Evolutionary conservation across 2,113 vertebrate genomes (phyloP).

Genomic region (Cygnus buccinator): DNA sequence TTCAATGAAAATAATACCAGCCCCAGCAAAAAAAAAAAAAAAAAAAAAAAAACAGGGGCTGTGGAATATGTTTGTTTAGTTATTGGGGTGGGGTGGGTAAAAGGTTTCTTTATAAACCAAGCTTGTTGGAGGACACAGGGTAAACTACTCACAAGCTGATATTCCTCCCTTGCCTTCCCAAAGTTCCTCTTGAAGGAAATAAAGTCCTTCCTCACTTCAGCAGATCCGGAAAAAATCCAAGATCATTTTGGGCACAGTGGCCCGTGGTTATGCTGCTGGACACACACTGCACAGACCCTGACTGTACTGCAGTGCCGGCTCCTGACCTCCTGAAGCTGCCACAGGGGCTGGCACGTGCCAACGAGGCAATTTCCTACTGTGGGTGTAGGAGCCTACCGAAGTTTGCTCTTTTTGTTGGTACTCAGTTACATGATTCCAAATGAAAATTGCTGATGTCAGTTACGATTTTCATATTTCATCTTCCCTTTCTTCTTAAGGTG

Average conservation of each 20-base stretch:
- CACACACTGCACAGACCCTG: rapidly evolving
- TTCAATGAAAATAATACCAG: rapidly evolving
- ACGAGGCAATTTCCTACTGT: too few relatives aligned
- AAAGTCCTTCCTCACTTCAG: rapidly evolving
- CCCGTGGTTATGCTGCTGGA: background rate
- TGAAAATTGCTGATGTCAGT: rapidly evolving
- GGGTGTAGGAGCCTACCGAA: background rate
- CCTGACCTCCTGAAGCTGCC: too few relatives aligned
- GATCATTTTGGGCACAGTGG: background rate
- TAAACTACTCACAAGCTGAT: rapidly evolving
- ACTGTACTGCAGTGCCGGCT: rapidly evolving
- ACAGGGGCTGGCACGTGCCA: too few relatives aligned
- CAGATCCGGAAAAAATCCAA: background rate
- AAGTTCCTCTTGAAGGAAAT: background rate
- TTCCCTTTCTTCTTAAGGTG: conserved; percentile 63
- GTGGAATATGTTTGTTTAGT: rapidly evolving
- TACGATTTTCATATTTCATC: rapidly evolving
- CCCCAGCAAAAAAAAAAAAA: rapidly evolving
- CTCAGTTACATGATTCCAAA: too few relatives aligned
- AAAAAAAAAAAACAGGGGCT: rapidly evolving
- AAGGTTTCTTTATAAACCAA: rapidly evolving
- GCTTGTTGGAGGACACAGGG: background rate
- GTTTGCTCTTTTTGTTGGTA: background rate
- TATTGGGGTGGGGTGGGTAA: background rate
- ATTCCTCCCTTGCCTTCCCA: background rate